Evolutionary conservation across 2,113 vertebrate species (phyloP), one percentile per base, ranked within the genome.

Genomic region (Zootoca vivipara): DNA sequence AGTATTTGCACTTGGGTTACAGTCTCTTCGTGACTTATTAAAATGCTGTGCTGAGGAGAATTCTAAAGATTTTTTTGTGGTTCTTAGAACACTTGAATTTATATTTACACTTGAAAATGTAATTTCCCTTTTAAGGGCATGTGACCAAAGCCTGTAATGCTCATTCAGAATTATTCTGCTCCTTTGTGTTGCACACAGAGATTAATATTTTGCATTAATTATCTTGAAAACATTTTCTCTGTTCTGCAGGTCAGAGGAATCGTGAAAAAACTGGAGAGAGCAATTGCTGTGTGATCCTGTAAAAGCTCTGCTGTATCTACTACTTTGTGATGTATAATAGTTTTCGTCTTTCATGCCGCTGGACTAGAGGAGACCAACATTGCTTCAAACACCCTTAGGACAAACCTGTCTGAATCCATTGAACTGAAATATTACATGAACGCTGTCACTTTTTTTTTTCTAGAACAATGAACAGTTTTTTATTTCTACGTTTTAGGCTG

Each of bases 251-350:
- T 98, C 99, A 99, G 95, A 98, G 99, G 95, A 99, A 99, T 92
- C 97, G 99, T 94, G 99, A 99, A 97, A 99, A 99, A 97, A 99
- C 98, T 64, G 98, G 98, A 89, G 98, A 99, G 96, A 99, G 98
- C 96, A 99, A 99, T 96, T 99, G 99, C 96, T 99, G 99, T 96
- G 98, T 99, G 93, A 99, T 99, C 95, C 98, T 99, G 98, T 99
- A 98, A 97, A 96, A 93, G 89, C 92, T 87, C 96, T 92, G 93
- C 94, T 96, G 92, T 91, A 89, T 95, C 93, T 95, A 92, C 95
- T 95, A 91, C 91, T 96, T 96, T 94, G 94, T 95, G 95, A 93
- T 95, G 96, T 97, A 96, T 95, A 94, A 95, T 96, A 96, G 96
- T 97, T 95, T 94, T 96, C 96, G 97, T 97, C 96, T 96, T 96